phyloP scores from a whole-genome alignment of 2,797 vertebrate genomes.

The Ctenosaura bakeri region DNA sequence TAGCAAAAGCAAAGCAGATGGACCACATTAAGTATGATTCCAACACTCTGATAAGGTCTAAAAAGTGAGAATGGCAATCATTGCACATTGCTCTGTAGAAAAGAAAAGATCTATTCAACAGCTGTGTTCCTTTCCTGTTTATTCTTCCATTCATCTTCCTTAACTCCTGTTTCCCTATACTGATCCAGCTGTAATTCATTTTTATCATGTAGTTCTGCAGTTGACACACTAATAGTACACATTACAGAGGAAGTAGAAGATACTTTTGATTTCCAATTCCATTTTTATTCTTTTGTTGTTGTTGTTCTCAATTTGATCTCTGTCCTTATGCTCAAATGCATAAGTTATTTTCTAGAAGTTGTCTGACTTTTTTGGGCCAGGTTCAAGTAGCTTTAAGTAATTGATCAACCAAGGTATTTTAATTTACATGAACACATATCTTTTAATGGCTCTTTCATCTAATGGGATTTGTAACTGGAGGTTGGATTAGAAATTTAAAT shows the following conservation, averaged over 20 bases:
- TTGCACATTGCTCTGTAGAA: conserved; percentile 1
- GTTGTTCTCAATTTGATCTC: neutral
- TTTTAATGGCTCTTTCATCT: neutral
- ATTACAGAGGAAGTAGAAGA: neutral
- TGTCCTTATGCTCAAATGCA: neutral
- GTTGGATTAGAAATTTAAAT: neutral
- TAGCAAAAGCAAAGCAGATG: conserved; percentile 25
- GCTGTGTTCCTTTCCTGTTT: conserved; percentile 31
- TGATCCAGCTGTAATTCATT: conserved; percentile 7
- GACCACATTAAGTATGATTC: conserved; percentile 12
- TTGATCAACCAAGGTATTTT: neutral
- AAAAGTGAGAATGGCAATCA: neutral
- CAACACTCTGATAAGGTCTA: neutral
- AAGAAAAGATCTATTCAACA: neutral
- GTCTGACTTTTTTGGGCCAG: neutral
- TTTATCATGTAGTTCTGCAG: conserved; percentile 8
- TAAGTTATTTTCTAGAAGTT: neutral
- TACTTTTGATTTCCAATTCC: neutral
- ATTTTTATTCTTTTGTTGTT: neutral
- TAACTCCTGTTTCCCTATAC: conserved; percentile 34
- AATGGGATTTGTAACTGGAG: neutral
- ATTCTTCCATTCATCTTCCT: conserved; percentile 55
- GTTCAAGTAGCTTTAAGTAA: neutral
- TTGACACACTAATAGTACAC: neutral
- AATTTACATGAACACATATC: neutral